Evolutionary conservation across 2,888 invertebrate genomes (phyloP).

Genomic region (Pegoplata infirma): DNA sequence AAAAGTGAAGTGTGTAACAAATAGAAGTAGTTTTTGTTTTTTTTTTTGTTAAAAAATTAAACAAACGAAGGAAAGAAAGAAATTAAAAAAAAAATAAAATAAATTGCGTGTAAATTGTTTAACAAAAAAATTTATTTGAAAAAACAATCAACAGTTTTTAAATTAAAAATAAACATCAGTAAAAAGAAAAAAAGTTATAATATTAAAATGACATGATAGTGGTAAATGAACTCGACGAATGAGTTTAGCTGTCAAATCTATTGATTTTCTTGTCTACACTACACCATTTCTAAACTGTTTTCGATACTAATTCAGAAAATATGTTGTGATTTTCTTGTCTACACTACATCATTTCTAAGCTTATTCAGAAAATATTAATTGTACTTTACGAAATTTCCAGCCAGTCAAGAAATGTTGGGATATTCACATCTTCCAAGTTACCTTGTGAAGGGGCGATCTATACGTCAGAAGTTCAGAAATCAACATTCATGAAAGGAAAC

Average conservation of each 20-base stretch:
- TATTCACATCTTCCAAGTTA: too few species aligned
- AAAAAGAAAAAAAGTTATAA: conserved; percentile 1
- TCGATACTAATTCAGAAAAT: too few species aligned
- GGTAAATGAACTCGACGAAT: conserved; percentile 19
- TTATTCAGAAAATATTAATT: too few species aligned
- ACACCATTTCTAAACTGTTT: too few species aligned
- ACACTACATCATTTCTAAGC: too few species aligned
- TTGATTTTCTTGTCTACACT: conserved; percentile 41
- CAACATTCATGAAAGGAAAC: too few species aligned
- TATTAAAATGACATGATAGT: conserved; percentile 52
- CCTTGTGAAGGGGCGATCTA: too few species aligned
- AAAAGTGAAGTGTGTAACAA: conserved; percentile 59
- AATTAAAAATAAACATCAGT: neutral
- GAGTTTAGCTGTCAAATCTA: conserved; percentile 41
- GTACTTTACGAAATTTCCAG: too few species aligned
- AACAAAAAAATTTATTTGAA: conserved; percentile 3
- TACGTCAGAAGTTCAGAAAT: too few species aligned
- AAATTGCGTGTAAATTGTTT: conserved; percentile 1
- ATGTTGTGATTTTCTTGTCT: too few species aligned
- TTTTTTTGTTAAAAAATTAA: too few species aligned
- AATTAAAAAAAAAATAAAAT: neutral
- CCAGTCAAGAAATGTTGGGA: too few species aligned
- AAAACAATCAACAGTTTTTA: conserved; percentile 1
- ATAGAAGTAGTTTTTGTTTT: neutral
- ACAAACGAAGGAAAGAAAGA: conserved; percentile 20